These are phyloP conservation scores for Diaphora mendica DNA, from an alignment of 2,888 invertebrate species.

Conservation along the genomic window DNA sequence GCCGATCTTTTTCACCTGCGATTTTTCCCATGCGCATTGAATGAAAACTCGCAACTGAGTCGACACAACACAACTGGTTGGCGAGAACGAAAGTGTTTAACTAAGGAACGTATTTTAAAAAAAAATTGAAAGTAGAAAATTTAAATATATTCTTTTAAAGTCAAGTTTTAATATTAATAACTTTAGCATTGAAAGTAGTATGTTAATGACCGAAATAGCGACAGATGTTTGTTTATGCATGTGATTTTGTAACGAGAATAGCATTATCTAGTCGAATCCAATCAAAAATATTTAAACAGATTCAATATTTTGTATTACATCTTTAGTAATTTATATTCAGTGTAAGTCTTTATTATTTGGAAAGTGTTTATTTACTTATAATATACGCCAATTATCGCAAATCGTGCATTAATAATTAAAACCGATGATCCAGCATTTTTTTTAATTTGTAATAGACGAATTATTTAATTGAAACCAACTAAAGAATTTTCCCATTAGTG, in stretches of 20 bases:
- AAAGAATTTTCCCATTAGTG: background rate
- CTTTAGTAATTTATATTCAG: slow-evolving; percentile 20
- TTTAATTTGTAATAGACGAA: background rate
- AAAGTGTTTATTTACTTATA: slow-evolving; percentile 29
- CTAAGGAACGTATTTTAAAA: slow-evolving; percentile 22
- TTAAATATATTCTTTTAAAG: slow-evolving; percentile 19
- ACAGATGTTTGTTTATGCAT: slow-evolving; percentile 27
- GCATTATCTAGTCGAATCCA: slow-evolving; percentile 12
- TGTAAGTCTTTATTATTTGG: slow-evolving; percentile 21
- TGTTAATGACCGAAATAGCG: slow-evolving; percentile 48
- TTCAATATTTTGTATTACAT: slow-evolving; percentile 20
- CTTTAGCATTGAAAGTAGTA: slow-evolving; percentile 48
- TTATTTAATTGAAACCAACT: background rate
- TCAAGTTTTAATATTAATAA: slow-evolving; percentile 39
- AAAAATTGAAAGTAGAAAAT: slow-evolving; percentile 37
- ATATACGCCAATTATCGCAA: slow-evolving; percentile 1
- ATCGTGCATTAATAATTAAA: slow-evolving; percentile 28
- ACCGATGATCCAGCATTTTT: slow-evolving; percentile 38
- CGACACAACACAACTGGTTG: slow-evolving; percentile 41
- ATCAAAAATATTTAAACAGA: slow-evolving; percentile 36
- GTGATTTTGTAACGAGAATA: slow-evolving; percentile 36
- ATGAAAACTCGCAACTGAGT: slow-evolving; percentile 39
- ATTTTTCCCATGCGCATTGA: slow-evolving; percentile 61
- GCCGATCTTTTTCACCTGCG: slow-evolving; percentile 49
- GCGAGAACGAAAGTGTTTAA: slow-evolving; percentile 67